phyloP scores from a whole-genome alignment of 2,113 vertebrate genomes.

The Artemisiospiza belli region DNA sequence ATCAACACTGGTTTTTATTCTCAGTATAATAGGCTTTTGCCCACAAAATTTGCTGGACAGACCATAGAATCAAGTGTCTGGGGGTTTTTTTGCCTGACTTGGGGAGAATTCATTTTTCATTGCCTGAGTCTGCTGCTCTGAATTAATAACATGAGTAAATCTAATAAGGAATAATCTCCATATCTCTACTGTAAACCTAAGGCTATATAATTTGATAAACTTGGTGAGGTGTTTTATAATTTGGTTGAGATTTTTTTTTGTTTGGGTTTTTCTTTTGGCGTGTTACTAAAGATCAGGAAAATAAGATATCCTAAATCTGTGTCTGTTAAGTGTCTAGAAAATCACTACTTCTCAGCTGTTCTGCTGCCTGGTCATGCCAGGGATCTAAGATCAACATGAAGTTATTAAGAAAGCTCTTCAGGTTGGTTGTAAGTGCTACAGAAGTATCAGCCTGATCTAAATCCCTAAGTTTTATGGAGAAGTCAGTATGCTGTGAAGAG shows the following conservation, averaged over 20 bases:
- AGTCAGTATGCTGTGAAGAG: neutral
- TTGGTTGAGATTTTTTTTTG: neutral
- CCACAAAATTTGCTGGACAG: neutral
- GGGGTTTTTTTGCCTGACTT: accelerated
- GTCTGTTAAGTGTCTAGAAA: neutral
- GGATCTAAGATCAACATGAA: neutral
- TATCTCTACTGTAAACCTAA: neutral
- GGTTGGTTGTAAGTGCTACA: neutral
- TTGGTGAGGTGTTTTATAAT: neutral
- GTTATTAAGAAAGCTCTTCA: neutral
- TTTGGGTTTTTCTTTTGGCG: neutral
- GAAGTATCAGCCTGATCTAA: neutral
- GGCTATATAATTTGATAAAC: neutral
- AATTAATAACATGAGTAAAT: neutral
- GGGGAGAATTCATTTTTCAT: neutral
- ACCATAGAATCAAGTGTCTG: neutral
- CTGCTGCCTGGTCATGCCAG: neutral
- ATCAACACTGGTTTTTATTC: neutral
- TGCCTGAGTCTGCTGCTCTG: neutral
- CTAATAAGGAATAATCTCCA: neutral
- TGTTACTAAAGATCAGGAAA: neutral
- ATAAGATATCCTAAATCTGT: neutral
- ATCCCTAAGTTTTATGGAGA: neutral
- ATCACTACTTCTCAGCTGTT: neutral
- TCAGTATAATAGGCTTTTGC: neutral